A percentile compares a stretch with the other conserved stretches of the same genome.
phyloP scores from a whole-genome alignment of 2,888 invertebrate species.

The Taenaris catops region DNA sequence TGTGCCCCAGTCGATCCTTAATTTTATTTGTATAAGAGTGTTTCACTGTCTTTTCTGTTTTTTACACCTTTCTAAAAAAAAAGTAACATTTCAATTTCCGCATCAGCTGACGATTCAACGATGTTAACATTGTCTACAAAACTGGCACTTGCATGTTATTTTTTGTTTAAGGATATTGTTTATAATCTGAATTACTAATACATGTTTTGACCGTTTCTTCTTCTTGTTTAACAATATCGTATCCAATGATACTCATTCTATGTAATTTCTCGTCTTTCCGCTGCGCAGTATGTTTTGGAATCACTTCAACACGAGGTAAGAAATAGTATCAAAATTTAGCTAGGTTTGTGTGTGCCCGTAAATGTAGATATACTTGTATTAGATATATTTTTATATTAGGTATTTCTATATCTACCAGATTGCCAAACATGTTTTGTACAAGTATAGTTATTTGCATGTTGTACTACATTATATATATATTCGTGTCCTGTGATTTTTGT shows the following conservation, averaged over 20 bases:
- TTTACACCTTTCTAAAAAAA: conserved; percentile 28
- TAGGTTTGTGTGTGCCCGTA: conserved; percentile 42
- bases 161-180: conserved; percentile 30
- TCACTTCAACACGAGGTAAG: conserved; percentile 99
- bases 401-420: conserved; percentile 28
- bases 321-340: conserved; percentile 55
- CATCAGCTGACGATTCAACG: conserved; percentile 28
- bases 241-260: conserved; percentile 64
- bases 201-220: conserved; percentile 33
- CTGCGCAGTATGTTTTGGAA: conserved; percentile 99
- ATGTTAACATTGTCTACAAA: conserved; percentile 11
- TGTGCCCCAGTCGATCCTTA: conserved; percentile 88
- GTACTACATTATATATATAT: conserved; percentile 37
- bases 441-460: conserved; percentile 42
- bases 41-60: conserved; percentile 59
- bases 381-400: conserved; percentile 24
- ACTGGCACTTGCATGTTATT: conserved; percentile 58
- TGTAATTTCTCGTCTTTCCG: conserved; percentile 86
- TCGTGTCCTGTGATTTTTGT: conserved; percentile 82
- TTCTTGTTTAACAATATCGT: conserved; percentile 55
- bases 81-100: conserved; percentile 26
- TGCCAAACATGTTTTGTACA: conserved; percentile 29
- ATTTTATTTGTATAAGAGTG: conserved; percentile 69
- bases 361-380: conserved; percentile 17
- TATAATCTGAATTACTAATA: conserved; percentile 24